Conservation (phyloP, 2,113 vertebrate species). For the Aegotheles bennettii region DNA sequence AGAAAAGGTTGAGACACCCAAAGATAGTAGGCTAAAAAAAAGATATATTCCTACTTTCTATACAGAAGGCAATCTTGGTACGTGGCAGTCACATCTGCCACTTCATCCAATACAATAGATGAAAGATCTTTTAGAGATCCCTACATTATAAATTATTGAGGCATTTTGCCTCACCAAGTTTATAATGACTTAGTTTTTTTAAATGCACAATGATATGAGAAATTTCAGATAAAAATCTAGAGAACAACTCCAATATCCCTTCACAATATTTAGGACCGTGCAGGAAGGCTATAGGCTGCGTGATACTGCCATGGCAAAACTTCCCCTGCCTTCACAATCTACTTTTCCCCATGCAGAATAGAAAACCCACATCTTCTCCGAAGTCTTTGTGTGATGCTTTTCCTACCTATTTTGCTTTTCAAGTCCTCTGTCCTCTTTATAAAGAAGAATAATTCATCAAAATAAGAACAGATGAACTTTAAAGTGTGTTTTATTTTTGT, state of each 20-base stretch:
- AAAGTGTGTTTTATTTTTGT: background rate
- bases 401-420: background rate
- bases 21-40: background rate
- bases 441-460: background rate
- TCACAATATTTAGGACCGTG: background rate
- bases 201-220: background rate
- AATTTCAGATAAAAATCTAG: background rate
- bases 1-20: background rate
- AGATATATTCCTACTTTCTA: background rate
- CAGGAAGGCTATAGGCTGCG: background rate
- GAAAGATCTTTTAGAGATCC: background rate
- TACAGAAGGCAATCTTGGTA: background rate
- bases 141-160: background rate
- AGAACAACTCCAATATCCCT: background rate
- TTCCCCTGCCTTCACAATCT: background rate
- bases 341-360: background rate
- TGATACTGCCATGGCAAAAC: background rate
- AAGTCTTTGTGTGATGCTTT: background rate
- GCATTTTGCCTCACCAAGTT: background rate
- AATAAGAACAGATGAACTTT: background rate
- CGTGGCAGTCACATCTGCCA: background rate
- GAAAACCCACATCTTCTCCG: background rate
- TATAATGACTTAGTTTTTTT: background rate
- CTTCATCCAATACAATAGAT: background rate
- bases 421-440: background rate